Conservation (phyloP, 2,113 vertebrate genomes). For the Isichthys henryi region DNA sequence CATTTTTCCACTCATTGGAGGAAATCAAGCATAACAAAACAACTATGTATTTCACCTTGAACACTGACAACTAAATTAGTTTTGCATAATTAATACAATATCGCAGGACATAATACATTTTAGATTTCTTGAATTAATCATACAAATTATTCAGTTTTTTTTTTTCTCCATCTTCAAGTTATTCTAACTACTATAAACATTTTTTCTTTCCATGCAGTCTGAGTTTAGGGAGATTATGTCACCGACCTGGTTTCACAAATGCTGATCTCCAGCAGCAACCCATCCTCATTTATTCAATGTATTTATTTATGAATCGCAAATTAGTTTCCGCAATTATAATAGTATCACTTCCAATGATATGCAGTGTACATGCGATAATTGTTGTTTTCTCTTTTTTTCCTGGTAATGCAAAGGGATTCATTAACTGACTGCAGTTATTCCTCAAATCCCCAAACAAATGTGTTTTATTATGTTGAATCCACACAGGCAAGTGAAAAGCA, state of each 20-base stretch:
- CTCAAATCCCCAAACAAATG: neutral
- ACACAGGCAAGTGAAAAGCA: neutral
- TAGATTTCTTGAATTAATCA: neutral
- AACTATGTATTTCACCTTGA: neutral
- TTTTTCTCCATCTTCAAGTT: neutral
- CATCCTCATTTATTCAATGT: neutral
- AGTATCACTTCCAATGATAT: neutral
- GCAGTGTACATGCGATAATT: slow-evolving; percentile 2
- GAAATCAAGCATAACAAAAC: neutral
- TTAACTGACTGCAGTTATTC: neutral
- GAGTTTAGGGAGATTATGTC: neutral
- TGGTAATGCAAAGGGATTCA: slow-evolving; percentile 1
- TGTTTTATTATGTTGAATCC: slow-evolving; percentile 5
- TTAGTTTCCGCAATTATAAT: neutral
- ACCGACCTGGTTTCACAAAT: neutral
- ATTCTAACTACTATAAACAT: neutral
- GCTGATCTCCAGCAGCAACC: neutral
- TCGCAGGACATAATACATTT: neutral
- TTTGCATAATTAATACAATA: neutral
- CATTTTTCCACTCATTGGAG: neutral
- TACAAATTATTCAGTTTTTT: neutral
- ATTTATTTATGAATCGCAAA: slow-evolving; percentile 13
- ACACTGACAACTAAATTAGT: neutral
- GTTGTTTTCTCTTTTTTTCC: neutral
- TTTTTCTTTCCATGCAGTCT: neutral